Evolutionary conservation across 2,797 vertebrate genomes (phyloP), one percentile per base, ranked within the genome.

Genomic region (Nannoperca obscura): DNA sequence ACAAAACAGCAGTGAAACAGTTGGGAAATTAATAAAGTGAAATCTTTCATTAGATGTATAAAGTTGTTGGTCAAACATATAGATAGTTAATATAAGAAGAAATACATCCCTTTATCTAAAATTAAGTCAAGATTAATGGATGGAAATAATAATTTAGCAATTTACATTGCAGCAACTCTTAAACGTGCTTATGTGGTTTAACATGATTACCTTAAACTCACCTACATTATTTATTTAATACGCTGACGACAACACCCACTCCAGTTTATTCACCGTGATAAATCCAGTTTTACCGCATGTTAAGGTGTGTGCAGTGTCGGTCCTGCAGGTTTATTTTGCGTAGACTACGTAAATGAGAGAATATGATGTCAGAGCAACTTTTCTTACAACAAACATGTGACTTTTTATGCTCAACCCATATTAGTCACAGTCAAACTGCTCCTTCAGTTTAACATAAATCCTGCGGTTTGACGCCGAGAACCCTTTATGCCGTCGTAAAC

Each of bases 241-340:
- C 1, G 42, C 2, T 14, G 58, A 5, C 17, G 6, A 30, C 46
- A 27, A 22, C 36, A 17, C 0, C 22, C 15, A 3, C 1, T 19
- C 11, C 11, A 20, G 0, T 44, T 11, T 47, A 15, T 27, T 5
- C 22, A 9, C 24, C 30, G 13, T 1, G 11, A 57, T 22, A 2
- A 38, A 61, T 60, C 72, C 5, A 12, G 78, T 77, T 47, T 5
- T 4, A 1, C 68, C 1, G 17, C 70, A 54, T 62, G 55, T 60
- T 50, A 17, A 58, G 52, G 60, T 19, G 76, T 62, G 66, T 17
- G 9, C 14, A 7, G 1, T 27, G 58, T 46, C 4, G 0, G 15
- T 6, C 3, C 0, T 15, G 7, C 57, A 50, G 34, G 63, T 64
- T 0, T 0, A 3, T 9, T 24, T 8, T n/a, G 14, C 6, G 0